Conservation (phyloP, 2,888 invertebrate genomes). For the Patella ulyssiponensis region DNA sequence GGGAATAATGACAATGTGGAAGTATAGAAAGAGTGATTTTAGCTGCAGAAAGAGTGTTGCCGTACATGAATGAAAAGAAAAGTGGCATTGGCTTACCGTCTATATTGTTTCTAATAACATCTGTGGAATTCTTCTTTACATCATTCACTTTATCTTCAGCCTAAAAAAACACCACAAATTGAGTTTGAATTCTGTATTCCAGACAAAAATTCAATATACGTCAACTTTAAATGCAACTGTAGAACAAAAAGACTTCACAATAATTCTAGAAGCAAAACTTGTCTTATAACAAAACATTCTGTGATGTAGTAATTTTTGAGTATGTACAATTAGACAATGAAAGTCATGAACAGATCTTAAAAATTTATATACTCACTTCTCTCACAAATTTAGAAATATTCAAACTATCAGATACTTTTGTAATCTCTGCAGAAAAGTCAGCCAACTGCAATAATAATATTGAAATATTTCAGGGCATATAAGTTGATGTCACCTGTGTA, state of each 20-base stretch:
- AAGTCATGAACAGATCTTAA: neutral
- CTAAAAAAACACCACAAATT: conserved; percentile 36
- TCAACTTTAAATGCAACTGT: no score
- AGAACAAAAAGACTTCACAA: no score
- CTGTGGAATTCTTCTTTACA: conserved; percentile 34
- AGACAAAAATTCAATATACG: no score
- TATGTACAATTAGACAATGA: conserved; percentile 4
- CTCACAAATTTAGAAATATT: conserved; percentile 32
- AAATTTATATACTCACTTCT: conserved; percentile 31
- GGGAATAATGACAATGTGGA: no score
- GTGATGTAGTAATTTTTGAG: neutral
- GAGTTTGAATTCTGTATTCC: no score
- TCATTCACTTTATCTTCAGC: conserved; percentile 39
- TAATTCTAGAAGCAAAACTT: no score
- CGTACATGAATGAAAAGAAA: neutral
- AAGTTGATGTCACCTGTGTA: no score
- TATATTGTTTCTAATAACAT: conserved; percentile 33
- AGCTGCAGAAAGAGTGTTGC: no score
- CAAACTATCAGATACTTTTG: conserved; percentile 22
- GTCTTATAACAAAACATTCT: no score
- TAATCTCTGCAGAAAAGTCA: conserved; percentile 16
- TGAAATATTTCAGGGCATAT: no score
- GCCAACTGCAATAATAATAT: conserved; percentile 31
- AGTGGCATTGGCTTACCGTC: conserved; percentile 36
- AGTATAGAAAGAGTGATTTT: no score